A percentile compares a stretch with the other conserved stretches of the same genome.
phyloP scores from a whole-genome alignment of 1,140 invertebrate species.

The Drosophila sturtevanti region DNA sequence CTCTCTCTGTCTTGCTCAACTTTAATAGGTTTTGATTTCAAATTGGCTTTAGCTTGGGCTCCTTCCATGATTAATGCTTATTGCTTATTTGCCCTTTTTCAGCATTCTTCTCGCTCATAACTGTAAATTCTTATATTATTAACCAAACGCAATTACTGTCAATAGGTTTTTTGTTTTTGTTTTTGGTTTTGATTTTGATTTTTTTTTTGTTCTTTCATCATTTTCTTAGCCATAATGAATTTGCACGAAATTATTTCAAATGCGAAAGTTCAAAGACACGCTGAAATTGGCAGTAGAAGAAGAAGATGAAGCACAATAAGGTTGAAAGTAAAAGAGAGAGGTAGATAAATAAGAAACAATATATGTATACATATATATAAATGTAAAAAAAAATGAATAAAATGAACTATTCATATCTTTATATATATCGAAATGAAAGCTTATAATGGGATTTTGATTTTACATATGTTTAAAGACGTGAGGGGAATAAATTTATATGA shows the following conservation, averaged over 20 bases:
- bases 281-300: conserved; percentile 10
- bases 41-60: conserved; percentile 42
- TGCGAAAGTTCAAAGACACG: conserved; percentile 77
- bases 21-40: conserved; percentile 35
- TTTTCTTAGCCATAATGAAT: conserved; percentile 61
- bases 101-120: conserved; percentile 52
- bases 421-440: conserved; percentile 44
- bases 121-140: conserved; percentile 71
- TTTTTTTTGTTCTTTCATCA: not conserved
- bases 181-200: conserved; percentile 17
- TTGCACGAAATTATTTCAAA: conserved; percentile 62
- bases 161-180: conserved; percentile 60
- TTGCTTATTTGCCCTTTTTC: conserved; percentile 45
- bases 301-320: not conserved
- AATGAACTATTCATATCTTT: not conserved
- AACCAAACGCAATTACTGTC: conserved; percentile 71
- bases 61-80: conserved; percentile 67
- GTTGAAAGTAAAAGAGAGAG: not conserved
- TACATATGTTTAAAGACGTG: conserved; percentile 68
- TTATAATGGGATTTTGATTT: conserved; percentile 77
- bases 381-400: no score
- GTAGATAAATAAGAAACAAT: not conserved
- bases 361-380: not conserved
- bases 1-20: conserved; percentile 9
- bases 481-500: conserved; percentile 42